phyloP scores from a whole-genome alignment of 2,888 invertebrate genomes.

The Chromoteleia sp. region DNA sequence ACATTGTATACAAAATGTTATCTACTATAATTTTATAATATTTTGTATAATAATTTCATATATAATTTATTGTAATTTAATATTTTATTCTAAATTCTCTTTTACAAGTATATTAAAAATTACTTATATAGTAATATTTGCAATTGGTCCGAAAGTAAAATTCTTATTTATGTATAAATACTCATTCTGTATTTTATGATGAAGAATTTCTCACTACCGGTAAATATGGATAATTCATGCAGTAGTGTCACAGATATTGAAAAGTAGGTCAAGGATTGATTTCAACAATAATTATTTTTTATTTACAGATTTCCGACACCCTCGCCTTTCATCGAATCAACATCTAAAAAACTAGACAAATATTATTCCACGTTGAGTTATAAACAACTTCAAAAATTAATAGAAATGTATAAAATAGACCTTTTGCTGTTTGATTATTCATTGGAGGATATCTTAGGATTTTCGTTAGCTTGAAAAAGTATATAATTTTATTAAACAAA shows the following conservation, averaged over 20 bases:
- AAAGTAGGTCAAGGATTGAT: slow-evolving; percentile 23
- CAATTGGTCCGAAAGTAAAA: too few species aligned
- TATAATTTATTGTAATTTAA: too few species aligned
- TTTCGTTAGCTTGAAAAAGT: slow-evolving; percentile 88
- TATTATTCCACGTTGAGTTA: slow-evolving; percentile 91
- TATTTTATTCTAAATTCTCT: too few species aligned
- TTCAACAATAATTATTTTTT: slow-evolving; percentile 7
- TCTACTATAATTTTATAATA: too few species aligned
- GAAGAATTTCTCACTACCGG: slow-evolving; percentile 15
- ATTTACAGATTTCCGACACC: slow-evolving; percentile 79
- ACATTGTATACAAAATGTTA: too few species aligned
- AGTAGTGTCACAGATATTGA: not conserved
- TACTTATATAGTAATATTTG: too few species aligned
- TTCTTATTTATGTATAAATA: not conserved
- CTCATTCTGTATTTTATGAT: slow-evolving; percentile 21
- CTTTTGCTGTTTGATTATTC: slow-evolving; percentile 93
- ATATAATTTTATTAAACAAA: not conserved
- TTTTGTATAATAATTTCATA: too few species aligned
- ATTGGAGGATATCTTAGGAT: slow-evolving; percentile 91
- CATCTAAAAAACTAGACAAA: slow-evolving; percentile 88
- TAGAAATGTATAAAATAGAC: slow-evolving; percentile 91
- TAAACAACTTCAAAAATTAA: slow-evolving; percentile 89
- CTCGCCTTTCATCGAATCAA: slow-evolving; percentile 88
- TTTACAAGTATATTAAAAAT: too few species aligned
- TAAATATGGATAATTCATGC: slow-evolving; percentile 9